phyloP scores from a whole-genome alignment of 2,888 invertebrate genomes.

The Cordilura impudica region DNA sequence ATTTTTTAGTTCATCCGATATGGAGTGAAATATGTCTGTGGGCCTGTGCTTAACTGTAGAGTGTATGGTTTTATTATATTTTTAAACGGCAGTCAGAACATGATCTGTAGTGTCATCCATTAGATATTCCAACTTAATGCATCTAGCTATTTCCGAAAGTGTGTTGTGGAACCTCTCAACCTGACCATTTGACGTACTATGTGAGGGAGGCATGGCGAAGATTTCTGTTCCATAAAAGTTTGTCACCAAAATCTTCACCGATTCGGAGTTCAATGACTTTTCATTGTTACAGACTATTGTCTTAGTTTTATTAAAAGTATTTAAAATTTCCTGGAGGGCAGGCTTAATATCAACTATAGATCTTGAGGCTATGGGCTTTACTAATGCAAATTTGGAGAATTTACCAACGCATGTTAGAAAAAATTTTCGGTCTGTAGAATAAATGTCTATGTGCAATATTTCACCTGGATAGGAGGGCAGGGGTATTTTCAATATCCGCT shows the following conservation, averaged over 20 bases:
- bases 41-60: constrained; percentile 40
- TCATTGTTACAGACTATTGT: constrained; percentile 10
- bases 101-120: constrained; percentile 45
- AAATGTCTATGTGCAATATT: constrained; percentile 48
- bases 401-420: constrained; percentile 63
- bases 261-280: constrained; percentile 13
- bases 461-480: constrained; percentile 32
- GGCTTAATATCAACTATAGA: constrained; percentile 53
- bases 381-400: constrained; percentile 63
- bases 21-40: constrained; percentile 38
- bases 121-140: constrained; percentile 44
- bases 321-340: constrained; percentile 1
- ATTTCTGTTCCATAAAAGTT: constrained; percentile 12
- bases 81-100: constrained; percentile 24
- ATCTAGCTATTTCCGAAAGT: constrained; percentile 45
- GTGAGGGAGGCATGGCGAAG: constrained; percentile 13
- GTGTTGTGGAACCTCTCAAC: constrained; percentile 54
- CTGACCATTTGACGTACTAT: constrained; percentile 50
- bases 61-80: constrained; percentile 55
- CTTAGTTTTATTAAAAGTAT: neutral
- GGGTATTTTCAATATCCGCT: constrained; percentile 32
- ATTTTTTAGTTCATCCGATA: neutral
- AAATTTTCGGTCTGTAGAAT: constrained; percentile 50
- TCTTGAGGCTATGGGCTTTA: constrained; percentile 60
- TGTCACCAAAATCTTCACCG: constrained; percentile 5